Percentiles rank a stretch among this genome's conserved stretches.
phyloP scores from a whole-genome alignment of 2,797 vertebrate species.

The Helicolenus hilgendorfi region DNA sequence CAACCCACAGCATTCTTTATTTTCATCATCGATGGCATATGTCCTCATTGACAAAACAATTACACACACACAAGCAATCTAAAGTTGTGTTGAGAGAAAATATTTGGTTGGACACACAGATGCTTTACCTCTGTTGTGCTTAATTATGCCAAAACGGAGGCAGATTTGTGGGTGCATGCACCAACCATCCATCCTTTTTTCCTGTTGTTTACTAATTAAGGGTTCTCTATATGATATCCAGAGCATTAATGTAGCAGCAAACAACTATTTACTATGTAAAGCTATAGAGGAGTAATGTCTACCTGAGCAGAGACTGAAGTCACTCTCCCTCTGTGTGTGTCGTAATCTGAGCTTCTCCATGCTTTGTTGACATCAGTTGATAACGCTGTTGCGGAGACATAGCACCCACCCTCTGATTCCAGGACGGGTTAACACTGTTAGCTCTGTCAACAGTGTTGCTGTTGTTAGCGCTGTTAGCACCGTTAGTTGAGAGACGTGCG shows the following conservation, averaged over 20 bases:
- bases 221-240: too few species aligned
- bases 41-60: background rate
- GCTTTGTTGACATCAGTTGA: background rate
- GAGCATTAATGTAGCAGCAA: too few species aligned
- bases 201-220: background rate
- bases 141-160: background rate
- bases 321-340: background rate
- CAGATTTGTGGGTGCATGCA: background rate
- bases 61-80: background rate
- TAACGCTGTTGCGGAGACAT: background rate
- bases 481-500: background rate
- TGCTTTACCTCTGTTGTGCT: background rate
- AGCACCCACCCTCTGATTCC: background rate
- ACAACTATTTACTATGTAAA: background rate
- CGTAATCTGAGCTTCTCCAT: too few species aligned
- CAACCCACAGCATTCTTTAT: background rate
- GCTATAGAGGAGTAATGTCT: background rate
- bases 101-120: background rate
- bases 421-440: background rate
- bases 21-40: background rate
- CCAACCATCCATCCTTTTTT: background rate
- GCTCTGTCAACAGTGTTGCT: background rate
- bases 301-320: background rate
- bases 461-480: background rate
- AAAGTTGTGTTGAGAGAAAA: background rate